Percentiles rank a stretch among this genome's conserved stretches.
Conservation (phyloP, 2,113 vertebrate genomes). For the Turdus rufiventris region DNA sequence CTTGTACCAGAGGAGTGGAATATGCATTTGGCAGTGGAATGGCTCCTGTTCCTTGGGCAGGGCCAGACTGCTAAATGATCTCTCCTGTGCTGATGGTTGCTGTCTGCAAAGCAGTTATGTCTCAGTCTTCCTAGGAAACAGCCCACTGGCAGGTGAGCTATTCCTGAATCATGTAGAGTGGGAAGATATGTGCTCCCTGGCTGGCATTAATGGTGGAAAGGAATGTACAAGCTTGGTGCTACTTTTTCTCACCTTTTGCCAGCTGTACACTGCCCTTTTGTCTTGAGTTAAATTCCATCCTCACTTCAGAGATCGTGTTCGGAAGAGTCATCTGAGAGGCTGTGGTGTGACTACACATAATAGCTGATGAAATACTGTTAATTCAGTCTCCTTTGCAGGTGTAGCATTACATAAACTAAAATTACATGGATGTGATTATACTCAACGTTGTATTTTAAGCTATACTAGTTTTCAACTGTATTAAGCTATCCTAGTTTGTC, state of each 20-base stretch:
- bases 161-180: not conserved
- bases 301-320: not conserved
- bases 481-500: not conserved
- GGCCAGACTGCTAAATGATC: not conserved
- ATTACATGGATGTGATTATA: not conserved
- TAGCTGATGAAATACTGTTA: accelerated
- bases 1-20: not conserved
- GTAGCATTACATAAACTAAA: not conserved
- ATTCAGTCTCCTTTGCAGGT: not conserved
- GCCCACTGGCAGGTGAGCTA: not conserved
- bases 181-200: not conserved
- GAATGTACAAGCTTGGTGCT: not conserved
- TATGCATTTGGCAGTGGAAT: not conserved
- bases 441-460: not conserved
- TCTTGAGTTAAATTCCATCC: not conserved
- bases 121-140: not conserved
- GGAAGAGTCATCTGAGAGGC: not conserved
- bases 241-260: not conserved
- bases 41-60: not conserved
- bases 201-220: not conserved
- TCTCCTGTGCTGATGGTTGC: not conserved
- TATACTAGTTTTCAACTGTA: not conserved
- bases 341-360: accelerated
- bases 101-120: not conserved
- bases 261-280: not conserved